These are phyloP conservation scores for Nomada goodeniana DNA, from an alignment of 2,888 invertebrate genomes.

Conservation along the genomic window DNA sequence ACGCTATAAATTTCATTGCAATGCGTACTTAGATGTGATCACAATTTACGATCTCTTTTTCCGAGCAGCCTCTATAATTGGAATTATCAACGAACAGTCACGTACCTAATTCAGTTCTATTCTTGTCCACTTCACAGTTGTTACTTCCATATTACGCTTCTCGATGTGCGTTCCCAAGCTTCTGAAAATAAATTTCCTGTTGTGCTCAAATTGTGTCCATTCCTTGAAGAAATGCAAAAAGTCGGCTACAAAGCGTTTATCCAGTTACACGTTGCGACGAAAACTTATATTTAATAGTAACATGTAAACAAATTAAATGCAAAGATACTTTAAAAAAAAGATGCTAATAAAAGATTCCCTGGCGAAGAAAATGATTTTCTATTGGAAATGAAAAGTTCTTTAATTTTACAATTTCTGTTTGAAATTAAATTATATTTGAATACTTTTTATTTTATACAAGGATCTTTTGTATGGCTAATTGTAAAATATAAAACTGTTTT, in stretches of 20 bases:
- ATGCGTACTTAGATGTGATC: slow-evolving; percentile 2
- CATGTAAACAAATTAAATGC: background rate
- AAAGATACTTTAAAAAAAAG: background rate
- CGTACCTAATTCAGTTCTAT: slow-evolving; percentile 41
- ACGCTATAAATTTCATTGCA: slow-evolving; percentile 16
- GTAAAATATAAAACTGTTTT: too few species aligned
- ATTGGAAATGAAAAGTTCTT: too few species aligned
- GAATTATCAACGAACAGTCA: slow-evolving; percentile 27
- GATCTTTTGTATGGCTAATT: background rate
- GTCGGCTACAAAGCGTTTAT: background rate
- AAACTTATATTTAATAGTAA: background rate
- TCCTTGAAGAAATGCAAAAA: background rate
- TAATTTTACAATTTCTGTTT: background rate
- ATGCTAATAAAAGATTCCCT: too few species aligned
- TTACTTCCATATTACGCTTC: slow-evolving; percentile 32
- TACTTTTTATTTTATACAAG: background rate
- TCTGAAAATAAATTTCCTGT: slow-evolving; percentile 20
- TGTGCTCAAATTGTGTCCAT: slow-evolving; percentile 5
- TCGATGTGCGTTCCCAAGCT: background rate
- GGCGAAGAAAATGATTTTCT: too few species aligned
- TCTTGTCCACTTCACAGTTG: slow-evolving; percentile 30
- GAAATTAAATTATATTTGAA: background rate
- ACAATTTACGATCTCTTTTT: slow-evolving; percentile 20
- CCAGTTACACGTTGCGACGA: background rate
- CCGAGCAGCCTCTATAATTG: slow-evolving; percentile 39